phyloP scores from a whole-genome alignment of 2,888 invertebrate species.

The Euzophera pinguis region DNA sequence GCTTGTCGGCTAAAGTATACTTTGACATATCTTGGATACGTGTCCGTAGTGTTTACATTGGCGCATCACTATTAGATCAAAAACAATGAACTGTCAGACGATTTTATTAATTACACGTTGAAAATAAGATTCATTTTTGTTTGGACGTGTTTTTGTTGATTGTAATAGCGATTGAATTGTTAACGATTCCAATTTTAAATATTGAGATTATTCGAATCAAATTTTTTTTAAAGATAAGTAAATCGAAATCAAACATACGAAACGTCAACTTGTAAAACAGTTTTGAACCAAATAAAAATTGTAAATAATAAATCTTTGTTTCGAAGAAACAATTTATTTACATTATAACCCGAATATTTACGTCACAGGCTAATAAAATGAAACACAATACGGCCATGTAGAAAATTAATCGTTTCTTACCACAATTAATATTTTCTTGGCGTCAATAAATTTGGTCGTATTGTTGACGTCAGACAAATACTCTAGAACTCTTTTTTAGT shows the following conservation, averaged over 20 bases:
- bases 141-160: background rate
- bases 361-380: conserved; percentile 33
- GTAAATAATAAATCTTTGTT: background rate
- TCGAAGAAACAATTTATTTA: conserved; percentile 3
- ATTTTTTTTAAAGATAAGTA: too few species aligned
- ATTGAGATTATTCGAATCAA: background rate
- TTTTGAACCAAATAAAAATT: background rate
- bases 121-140: background rate
- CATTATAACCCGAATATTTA: conserved; percentile 17
- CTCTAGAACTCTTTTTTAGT: conserved; percentile 37
- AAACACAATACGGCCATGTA: conserved; percentile 39
- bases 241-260: too few species aligned
- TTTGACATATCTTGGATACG: conserved; percentile 62
- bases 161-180: conserved; percentile 8
- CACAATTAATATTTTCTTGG: conserved; percentile 55
- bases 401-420: conserved; percentile 52
- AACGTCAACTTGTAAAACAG: too few species aligned
- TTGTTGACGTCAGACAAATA: conserved; percentile 60
- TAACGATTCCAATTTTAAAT: background rate
- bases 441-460: conserved; percentile 48
- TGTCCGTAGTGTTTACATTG: conserved; percentile 56
- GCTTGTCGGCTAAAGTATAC: conserved; percentile 51
- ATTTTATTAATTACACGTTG: background rate
- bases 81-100: conserved; percentile 19
- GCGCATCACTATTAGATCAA: conserved; percentile 41